phyloP scores from a whole-genome alignment of 2,113 vertebrate genomes.

The Rhinopomastus cyanomelas region DNA sequence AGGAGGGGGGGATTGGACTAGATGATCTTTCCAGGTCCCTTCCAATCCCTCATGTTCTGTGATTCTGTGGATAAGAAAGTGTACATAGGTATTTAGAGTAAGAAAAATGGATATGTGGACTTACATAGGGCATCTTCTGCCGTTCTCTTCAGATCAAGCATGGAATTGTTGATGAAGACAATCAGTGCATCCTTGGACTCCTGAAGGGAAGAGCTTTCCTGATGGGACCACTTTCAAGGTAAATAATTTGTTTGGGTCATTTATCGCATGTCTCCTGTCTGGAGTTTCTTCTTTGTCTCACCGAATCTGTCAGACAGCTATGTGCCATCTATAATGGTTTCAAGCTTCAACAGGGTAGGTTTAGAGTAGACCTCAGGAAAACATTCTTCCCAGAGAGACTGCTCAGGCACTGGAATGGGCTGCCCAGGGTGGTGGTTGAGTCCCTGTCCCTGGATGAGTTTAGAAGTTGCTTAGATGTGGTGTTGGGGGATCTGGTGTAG shows the following conservation, averaged over 20 bases:
- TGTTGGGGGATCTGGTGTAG: too few relatives aligned
- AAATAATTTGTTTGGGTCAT: neutral
- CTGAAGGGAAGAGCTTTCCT: constrained; percentile 34
- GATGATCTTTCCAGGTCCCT: too few relatives aligned
- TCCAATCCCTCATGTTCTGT: too few relatives aligned
- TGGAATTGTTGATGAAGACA: constrained; percentile 30
- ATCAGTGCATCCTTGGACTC: neutral
- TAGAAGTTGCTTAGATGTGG: too few relatives aligned
- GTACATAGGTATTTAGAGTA: neutral
- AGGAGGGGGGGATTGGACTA: neutral
- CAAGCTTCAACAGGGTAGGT: too few relatives aligned
- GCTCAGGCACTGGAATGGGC: too few relatives aligned
- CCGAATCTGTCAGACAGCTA: neutral
- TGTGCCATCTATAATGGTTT: neutral
- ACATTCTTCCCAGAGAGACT: too few relatives aligned
- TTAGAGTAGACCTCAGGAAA: too few relatives aligned
- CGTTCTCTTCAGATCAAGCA: constrained; percentile 27
- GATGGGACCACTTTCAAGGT: constrained; percentile 47
- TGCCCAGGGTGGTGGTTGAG: too few relatives aligned
- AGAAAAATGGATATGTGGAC: neutral
- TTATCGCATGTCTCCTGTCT: neutral
- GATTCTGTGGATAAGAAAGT: neutral
- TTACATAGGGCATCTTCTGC: neutral
- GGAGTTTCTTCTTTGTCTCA: neutral
- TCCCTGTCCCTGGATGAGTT: too few relatives aligned